phyloP scores from a whole-genome alignment of 2,888 invertebrate genomes.

The Cryptus armator region DNA sequence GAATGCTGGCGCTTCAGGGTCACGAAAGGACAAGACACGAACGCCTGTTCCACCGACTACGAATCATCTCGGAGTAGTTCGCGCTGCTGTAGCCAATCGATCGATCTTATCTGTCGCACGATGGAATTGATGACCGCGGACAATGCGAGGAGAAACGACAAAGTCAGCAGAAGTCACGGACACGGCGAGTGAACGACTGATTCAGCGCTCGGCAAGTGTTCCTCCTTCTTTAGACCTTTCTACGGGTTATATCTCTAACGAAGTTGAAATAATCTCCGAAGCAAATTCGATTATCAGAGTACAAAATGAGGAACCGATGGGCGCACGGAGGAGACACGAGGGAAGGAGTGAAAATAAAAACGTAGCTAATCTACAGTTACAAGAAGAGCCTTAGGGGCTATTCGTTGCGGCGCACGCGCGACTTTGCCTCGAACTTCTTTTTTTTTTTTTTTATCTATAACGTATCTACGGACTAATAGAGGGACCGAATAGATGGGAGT shows the following conservation, averaged over 20 bases:
- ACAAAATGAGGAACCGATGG: constrained; percentile 63
- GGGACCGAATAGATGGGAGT: constrained; percentile 69
- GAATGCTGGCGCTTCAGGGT: constrained; percentile 35
- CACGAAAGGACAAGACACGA: constrained; percentile 23
- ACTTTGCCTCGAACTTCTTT: background rate
- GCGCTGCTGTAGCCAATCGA: constrained; percentile 66
- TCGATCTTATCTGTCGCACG: constrained; percentile 67
- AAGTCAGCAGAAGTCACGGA: constrained; percentile 31
- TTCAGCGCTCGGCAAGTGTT: constrained; percentile 17
- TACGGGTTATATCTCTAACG: constrained; percentile 39
- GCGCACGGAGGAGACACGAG: constrained; percentile 14
- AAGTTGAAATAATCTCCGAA: constrained; percentile 59
- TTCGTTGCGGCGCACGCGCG: constrained; percentile 44
- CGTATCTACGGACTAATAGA: constrained; percentile 70
- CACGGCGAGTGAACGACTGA: constrained; percentile 45
- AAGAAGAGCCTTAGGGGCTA: constrained; percentile 41
- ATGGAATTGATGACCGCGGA: constrained; percentile 61
- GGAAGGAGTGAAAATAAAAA: constrained; percentile 57
- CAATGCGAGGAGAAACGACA: constrained; percentile 22
- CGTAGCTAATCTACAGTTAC: constrained; percentile 62
- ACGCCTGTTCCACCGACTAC: constrained; percentile 36
- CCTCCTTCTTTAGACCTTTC: background rate
- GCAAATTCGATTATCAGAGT: constrained; percentile 68
- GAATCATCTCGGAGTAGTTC: constrained; percentile 64
- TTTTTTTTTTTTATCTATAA: constrained; percentile 59